These are phyloP conservation scores for Tragelaphus scriptus DNA, from an alignment of 2,113 vertebrate species.

Conservation along the genomic window DNA sequence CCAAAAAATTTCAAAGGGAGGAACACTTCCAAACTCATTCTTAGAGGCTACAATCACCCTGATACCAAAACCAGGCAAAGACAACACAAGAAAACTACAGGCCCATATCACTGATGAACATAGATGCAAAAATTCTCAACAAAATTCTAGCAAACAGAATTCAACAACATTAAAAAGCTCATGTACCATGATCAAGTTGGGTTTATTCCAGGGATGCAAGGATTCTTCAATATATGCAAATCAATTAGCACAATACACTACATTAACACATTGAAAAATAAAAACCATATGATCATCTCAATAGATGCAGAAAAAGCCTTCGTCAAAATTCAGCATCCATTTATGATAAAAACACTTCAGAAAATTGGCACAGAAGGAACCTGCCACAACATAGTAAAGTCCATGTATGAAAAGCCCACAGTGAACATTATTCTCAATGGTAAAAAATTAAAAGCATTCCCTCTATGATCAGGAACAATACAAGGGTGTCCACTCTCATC, in stretches of 20 bases:
- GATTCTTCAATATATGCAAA: background rate
- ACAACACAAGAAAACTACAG: background rate
- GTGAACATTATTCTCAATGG: background rate
- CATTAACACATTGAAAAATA: background rate
- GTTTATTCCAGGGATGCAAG: background rate
- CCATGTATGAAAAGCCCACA: background rate
- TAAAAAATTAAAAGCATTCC: background rate
- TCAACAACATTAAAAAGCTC: background rate
- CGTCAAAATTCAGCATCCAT: background rate
- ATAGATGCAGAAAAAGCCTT: background rate
- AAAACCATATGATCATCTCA: background rate
- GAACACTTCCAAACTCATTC: background rate
- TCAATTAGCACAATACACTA: fast-evolving
- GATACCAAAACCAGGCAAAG: background rate
- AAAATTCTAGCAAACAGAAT: background rate
- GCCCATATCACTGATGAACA: background rate
- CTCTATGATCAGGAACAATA: background rate
- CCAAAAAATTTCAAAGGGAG: background rate
- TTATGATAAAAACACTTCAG: background rate
- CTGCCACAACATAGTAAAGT: background rate
- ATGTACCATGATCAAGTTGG: background rate
- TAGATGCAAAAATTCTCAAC: background rate
- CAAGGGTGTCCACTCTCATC: background rate
- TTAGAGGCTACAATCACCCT: background rate
- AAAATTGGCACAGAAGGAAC: background rate